phyloP scores from a whole-genome alignment of 2,113 vertebrate species.

The Pollimyrus isidori region DNA sequence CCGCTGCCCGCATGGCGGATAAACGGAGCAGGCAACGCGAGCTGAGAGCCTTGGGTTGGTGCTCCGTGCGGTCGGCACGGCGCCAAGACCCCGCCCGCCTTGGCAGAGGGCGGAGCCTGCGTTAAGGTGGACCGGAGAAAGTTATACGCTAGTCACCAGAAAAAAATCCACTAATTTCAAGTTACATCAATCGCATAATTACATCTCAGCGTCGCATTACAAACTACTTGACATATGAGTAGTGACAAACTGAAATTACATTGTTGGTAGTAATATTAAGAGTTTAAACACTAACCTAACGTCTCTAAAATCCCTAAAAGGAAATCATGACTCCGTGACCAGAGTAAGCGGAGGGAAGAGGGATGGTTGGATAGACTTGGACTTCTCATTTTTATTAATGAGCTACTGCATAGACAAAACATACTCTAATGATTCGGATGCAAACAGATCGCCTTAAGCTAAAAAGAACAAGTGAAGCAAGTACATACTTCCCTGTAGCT shows the following conservation, averaged over 20 bases:
- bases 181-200: not conserved
- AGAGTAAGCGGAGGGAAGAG: not conserved
- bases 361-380: not conserved
- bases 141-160: not conserved
- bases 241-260: not conserved
- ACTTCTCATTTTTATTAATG: not conserved
- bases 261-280: not conserved
- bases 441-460: not conserved
- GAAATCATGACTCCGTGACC: not conserved
- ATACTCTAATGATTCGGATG: not conserved
- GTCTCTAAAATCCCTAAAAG: not conserved
- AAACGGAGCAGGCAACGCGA: not conserved
- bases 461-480: not conserved
- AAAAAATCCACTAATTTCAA: not conserved
- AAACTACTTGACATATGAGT: not conserved
- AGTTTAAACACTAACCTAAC: not conserved
- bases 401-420: not conserved
- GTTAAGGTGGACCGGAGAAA: slow-evolving; percentile 23
- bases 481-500: not conserved
- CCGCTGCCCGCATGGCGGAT: not conserved
- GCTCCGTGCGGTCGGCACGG: slow-evolving; percentile 24
- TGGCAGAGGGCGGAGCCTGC: slow-evolving; percentile 12
- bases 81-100: slow-evolving; percentile 9
- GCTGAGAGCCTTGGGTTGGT: not conserved
- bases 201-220: not conserved